Evolutionary conservation across 2,113 vertebrate species (phyloP).

Genomic region (Collichthys lucidus): DNA sequence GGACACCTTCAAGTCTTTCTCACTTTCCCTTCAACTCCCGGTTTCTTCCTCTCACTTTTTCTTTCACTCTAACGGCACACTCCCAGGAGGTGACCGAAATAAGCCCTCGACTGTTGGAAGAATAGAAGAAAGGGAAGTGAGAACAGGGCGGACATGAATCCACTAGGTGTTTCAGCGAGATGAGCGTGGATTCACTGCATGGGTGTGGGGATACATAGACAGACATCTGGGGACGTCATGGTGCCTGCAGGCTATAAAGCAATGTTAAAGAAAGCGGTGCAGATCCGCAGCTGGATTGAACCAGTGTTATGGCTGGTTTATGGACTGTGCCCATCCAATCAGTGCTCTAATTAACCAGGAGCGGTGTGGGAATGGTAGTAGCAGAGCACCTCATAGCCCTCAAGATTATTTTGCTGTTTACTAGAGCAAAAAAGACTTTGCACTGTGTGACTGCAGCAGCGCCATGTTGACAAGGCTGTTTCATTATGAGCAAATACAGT

Average conservation of each 20-base stretch:
- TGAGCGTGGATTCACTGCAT: constrained; percentile 25
- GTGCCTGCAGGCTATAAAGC: constrained; percentile 68
- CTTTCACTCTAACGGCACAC: constrained; percentile 55
- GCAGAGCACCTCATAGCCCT: constrained; percentile 37
- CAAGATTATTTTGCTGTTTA: constrained; percentile 68
- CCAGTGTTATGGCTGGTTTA: constrained; percentile 76
- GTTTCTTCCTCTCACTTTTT: constrained; percentile 66
- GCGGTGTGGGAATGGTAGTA: constrained; percentile 47
- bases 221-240: constrained; percentile 66
- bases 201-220: constrained; percentile 48
- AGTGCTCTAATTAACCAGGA: constrained; percentile 77
- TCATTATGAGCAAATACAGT: constrained; percentile 72
- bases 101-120: constrained; percentile 53
- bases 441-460: constrained; percentile 56
- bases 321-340: constrained; percentile 77
- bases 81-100: constrained; percentile 71
- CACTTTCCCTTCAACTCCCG: constrained; percentile 65
- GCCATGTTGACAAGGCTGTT: constrained; percentile 67
- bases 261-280: constrained; percentile 60
- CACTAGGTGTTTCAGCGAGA: constrained; percentile 45
- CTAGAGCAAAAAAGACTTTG: constrained; percentile 60
- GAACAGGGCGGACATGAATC: constrained; percentile 66
- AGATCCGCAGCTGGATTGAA: constrained; percentile 63
- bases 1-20: constrained; percentile 74
- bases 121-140: constrained; percentile 56